phyloP scores from a whole-genome alignment of 2,113 vertebrate species.

The Baryphthengus martii region DNA sequence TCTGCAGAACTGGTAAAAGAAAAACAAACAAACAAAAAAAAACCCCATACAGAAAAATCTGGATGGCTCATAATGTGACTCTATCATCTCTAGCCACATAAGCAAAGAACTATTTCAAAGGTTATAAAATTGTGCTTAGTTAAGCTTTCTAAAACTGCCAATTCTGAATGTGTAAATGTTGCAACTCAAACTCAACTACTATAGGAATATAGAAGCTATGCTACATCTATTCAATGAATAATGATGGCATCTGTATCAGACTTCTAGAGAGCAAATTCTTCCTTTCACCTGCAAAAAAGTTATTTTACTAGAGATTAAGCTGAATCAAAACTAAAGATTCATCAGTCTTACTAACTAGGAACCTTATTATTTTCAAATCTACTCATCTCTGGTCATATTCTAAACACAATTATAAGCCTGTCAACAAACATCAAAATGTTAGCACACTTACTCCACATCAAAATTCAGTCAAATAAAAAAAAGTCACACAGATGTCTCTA shows the following conservation, averaged over 20 bases:
- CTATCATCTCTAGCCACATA: neutral
- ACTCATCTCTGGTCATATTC: neutral
- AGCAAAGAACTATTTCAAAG: neutral
- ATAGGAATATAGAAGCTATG: neutral
- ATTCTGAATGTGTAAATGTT: neutral
- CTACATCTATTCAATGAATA: neutral
- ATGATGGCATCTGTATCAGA: neutral
- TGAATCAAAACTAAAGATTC: neutral
- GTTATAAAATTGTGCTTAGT: neutral
- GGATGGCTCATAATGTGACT: neutral
- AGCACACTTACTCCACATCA: neutral
- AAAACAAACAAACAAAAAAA: neutral
- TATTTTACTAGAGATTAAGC: neutral
- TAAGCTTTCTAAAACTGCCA: neutral
- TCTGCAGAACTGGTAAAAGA: neutral
- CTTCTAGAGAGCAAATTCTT: neutral
- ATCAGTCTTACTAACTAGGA: neutral
- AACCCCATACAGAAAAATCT: neutral
- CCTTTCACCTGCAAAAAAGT: neutral
- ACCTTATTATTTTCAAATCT: neutral
- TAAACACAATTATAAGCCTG: neutral
- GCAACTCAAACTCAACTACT: neutral
- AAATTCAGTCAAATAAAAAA: neutral
- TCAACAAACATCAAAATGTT: neutral
- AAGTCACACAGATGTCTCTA: neutral